phyloP scores from a whole-genome alignment of 64 coral and sea anemone genomes.

The Montipora cactus region DNA sequence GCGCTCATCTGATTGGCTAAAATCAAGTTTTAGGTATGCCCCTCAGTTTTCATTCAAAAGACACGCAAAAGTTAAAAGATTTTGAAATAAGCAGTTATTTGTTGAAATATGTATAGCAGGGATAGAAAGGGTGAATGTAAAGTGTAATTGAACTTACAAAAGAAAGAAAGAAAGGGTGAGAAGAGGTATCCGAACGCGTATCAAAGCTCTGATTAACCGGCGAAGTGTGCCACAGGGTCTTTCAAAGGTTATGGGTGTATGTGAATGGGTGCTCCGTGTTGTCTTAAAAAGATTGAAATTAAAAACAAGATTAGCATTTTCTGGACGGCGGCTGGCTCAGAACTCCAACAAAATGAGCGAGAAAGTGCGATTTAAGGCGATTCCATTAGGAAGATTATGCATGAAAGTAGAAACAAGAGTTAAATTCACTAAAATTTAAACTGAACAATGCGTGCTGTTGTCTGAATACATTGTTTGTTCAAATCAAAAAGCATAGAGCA shows the following conservation, averaged over 20 bases:
- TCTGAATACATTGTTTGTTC: background rate
- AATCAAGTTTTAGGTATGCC: background rate
- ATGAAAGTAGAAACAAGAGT: background rate
- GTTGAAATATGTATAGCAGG: background rate
- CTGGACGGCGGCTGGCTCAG: background rate
- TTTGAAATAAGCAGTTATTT: background rate
- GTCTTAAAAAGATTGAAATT: background rate
- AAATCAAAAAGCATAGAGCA: background rate
- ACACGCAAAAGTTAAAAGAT: background rate
- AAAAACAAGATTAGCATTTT: conserved; percentile 2
- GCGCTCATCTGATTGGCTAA: background rate
- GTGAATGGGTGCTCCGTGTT: background rate
- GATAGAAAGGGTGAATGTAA: too few relatives aligned
- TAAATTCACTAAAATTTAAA: background rate
- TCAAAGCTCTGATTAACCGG: too few relatives aligned
- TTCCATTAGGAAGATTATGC: background rate
- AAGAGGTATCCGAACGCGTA: too few relatives aligned
- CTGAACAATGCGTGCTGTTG: background rate
- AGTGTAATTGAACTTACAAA: too few relatives aligned
- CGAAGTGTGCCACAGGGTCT: background rate
- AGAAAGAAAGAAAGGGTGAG: too few relatives aligned
- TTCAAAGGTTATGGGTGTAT: background rate
- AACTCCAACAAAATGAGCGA: background rate
- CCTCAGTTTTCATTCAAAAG: background rate
- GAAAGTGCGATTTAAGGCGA: background rate